These are phyloP conservation scores for Malurus melanocephalus DNA, from an alignment of 2,113 vertebrate species.

Conservation along the genomic window DNA sequence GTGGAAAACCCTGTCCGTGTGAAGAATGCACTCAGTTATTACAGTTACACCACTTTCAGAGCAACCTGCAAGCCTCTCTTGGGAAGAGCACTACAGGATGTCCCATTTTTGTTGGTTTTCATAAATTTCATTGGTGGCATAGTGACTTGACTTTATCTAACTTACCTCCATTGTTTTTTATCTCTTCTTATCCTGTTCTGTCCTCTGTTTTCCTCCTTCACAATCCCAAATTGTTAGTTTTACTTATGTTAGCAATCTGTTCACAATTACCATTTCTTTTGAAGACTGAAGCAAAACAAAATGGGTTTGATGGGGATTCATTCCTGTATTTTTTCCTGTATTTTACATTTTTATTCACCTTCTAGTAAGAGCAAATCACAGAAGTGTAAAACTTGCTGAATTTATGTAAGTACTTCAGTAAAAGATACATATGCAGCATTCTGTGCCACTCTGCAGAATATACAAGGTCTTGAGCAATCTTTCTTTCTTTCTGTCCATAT, in stretches of 20 bases:
- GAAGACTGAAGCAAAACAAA: not conserved
- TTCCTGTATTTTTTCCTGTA: not conserved
- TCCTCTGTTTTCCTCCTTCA: not conserved
- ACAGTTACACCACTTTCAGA: slow-evolving; percentile 77
- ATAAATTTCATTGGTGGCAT: not conserved
- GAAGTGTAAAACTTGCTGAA: not conserved
- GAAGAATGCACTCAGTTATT: slow-evolving; percentile 70
- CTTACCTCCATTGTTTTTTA: not conserved
- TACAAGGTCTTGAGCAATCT: not conserved
- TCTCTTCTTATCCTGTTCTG: not conserved
- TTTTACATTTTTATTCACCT: not conserved
- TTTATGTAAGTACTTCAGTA: not conserved
- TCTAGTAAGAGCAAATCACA: not conserved
- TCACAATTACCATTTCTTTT: not conserved
- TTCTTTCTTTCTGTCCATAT: slow-evolving; percentile 36
- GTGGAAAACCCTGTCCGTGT: slow-evolving; percentile 76
- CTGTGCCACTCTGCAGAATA: not conserved
- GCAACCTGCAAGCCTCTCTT: slow-evolving; percentile 69
- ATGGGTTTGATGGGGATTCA: accelerated
- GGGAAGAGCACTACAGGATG: slow-evolving; percentile 55
- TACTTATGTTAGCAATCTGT: not conserved
- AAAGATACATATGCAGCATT: not conserved
- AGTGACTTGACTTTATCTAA: not conserved
- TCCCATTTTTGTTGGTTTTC: not conserved
- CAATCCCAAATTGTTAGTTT: not conserved